Base-by-base conservation (phyloP, 2,113 vertebrate species). In the Ammodytes dubius region DNA sequence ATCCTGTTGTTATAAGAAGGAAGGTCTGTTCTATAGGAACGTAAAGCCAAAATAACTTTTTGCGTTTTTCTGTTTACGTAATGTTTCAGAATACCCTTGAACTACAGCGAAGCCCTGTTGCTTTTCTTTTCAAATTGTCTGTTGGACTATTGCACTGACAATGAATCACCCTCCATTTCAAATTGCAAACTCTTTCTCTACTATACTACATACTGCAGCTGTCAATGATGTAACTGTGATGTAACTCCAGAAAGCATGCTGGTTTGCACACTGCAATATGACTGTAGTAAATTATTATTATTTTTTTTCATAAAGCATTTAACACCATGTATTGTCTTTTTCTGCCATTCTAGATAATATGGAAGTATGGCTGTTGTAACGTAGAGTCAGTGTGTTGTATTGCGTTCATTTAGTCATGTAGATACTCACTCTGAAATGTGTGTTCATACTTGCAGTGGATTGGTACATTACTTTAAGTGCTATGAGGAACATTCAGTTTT, bases 1-100 rank as follows among this genome's bases (percentile, higher is more conserved):
- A 92, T 89, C 88, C 88, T 91, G 89, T 88, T 90, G 69, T 79
- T 85, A 47, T 35, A 54, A 79, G 52, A 75, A 83, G 85, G 86
- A 83, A 71, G 79, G 52, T 75, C 4, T 12, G 58, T 77, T 88
- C 81, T 77, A 85, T 72, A 75, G 70, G 47, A 70, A 42, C 43
- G 14, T 70, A 39, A 72, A 74, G 77, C 13, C 43, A 61, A 73
- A 74, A 68, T 56, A 82, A 67, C 42, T 37, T 35, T 47, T 42
- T 81, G 71, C 59, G 79, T 76, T 79, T 42, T 78, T 81, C 59
- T 65, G 82, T 59, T 84, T 86, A 46, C 11, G 59, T 60, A 86
- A 85, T 15, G 35, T 49, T 67, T 35, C 12, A 40, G 76, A 83
- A 87, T 54, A 76, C 77, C 6, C 10, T 46, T 42, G 9, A 8